A percentile compares a stretch with the other conserved stretches of the same genome.
phyloP scores from a whole-genome alignment of 2,113 vertebrate species.

The Bujurquina vittata region DNA sequence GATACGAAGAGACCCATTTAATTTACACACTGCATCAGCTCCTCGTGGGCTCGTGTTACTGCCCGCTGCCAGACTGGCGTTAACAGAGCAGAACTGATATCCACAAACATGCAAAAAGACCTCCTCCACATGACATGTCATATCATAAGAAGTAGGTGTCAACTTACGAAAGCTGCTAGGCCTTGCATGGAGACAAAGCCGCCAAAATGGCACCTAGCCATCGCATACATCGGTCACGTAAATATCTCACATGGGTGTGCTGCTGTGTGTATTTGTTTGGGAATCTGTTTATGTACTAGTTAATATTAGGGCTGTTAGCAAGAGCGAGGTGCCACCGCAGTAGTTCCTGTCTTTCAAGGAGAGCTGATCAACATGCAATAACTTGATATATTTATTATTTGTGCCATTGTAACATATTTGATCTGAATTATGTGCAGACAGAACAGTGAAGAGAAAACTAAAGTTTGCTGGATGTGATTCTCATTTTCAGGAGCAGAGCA shows the following conservation, averaged over 20 bases:
- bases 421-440: not conserved
- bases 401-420: not conserved
- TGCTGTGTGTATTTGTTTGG: slow-evolving; percentile 54
- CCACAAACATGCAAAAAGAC: slow-evolving; percentile 82
- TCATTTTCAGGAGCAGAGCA: not conserved
- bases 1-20: slow-evolving; percentile 49
- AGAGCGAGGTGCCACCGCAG: slow-evolving; percentile 10
- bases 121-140: slow-evolving; percentile 74
- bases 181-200: slow-evolving; percentile 80
- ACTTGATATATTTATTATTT: not conserved
- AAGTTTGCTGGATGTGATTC: not conserved
- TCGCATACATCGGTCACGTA: slow-evolving; percentile 48
- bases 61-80: slow-evolving; percentile 86
- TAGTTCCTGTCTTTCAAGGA: slow-evolving; percentile 3
- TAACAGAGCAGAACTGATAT: slow-evolving; percentile 77
- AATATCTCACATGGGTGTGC: slow-evolving; percentile 62
- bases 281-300: slow-evolving; percentile 69
- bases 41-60: slow-evolving; percentile 83
- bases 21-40: slow-evolving; percentile 78
- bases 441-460: not conserved
- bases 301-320: slow-evolving; percentile 59
- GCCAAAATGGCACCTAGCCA: slow-evolving; percentile 77
- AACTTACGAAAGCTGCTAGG: slow-evolving; percentile 78
- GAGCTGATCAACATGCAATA: not conserved
- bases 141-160: slow-evolving; percentile 71